Evolutionary conservation across 2,113 vertebrate genomes (phyloP).

Genomic region (Peromyscus leucopus): DNA sequence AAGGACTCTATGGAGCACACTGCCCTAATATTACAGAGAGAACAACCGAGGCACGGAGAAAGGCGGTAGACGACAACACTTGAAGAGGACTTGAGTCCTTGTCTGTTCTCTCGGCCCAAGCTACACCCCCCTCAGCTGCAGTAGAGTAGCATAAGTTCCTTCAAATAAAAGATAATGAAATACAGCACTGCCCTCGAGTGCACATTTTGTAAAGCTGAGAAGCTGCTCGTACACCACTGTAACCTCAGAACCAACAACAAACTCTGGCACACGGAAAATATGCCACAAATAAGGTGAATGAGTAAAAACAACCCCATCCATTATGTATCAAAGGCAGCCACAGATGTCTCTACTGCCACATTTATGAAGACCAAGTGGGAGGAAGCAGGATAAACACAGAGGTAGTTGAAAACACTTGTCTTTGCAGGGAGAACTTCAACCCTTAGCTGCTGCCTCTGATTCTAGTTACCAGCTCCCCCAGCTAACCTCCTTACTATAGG

Average conservation of each 20-base stretch:
- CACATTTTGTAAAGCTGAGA: not conserved
- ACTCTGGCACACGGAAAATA: not conserved
- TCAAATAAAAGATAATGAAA: not conserved
- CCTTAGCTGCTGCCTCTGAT: not conserved
- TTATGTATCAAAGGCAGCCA: not conserved
- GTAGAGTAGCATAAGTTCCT: not conserved
- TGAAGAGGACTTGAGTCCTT: not conserved
- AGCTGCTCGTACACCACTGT: not conserved
- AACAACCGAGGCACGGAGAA: not conserved
- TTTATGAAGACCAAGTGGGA: not conserved
- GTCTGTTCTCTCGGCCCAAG: not conserved
- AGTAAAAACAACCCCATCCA: not conserved
- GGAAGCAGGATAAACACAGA: not conserved
- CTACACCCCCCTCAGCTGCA: not conserved
- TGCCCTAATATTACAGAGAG: not conserved
- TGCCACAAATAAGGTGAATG: not conserved
- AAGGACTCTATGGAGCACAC: not conserved
- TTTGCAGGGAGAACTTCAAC: slow-evolving; percentile 41
- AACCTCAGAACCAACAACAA: not conserved
- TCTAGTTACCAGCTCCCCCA: slow-evolving; percentile 12
- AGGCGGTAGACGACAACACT: not conserved
- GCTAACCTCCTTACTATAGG: not conserved
- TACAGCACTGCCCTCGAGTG: not conserved
- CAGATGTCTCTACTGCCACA: not conserved
- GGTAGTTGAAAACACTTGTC: not conserved